phyloP scores from a whole-genome alignment of 2,888 invertebrate genomes.

The Trichopoda pennipes region DNA sequence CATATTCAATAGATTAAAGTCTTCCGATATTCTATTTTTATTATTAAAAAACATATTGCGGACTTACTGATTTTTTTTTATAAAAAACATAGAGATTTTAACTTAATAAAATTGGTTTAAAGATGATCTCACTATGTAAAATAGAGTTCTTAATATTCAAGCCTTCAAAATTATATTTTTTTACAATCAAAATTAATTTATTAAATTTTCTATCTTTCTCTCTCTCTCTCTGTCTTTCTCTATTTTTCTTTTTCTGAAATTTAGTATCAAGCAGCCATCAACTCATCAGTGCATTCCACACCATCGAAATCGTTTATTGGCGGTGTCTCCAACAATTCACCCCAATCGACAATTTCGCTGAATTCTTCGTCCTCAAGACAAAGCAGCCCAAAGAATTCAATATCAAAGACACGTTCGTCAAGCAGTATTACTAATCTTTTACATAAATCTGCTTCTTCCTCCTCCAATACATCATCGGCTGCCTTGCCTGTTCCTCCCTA shows the following conservation, averaged over 20 bases:
- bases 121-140: constrained; percentile 12
- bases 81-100: constrained; percentile 1
- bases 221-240: not conserved
- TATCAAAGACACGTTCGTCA: constrained; percentile 80
- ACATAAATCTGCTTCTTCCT: constrained; percentile 80
- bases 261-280: constrained; percentile 94
- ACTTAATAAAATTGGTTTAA: constrained; percentile 1
- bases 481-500: constrained; percentile 84
- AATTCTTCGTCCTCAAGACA: constrained; percentile 79
- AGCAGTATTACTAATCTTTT: constrained; percentile 81
- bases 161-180: not conserved
- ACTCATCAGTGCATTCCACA: constrained; percentile 85
- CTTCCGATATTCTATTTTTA: too few species aligned
- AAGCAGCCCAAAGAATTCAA: constrained; percentile 81
- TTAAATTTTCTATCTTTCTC: not conserved
- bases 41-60: too few species aligned
- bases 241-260: not conserved
- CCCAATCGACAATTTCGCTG: constrained; percentile 81
- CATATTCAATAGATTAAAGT: too few species aligned
- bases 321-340: constrained; percentile 78
- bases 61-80: not conserved
- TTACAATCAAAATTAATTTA: constrained; percentile 20
- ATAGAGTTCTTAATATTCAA: constrained; percentile 7
- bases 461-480: constrained; percentile 79
- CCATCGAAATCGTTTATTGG: constrained; percentile 85